phyloP scores from a whole-genome alignment of 2,888 invertebrate species.

The Sminthurinus aureus region DNA sequence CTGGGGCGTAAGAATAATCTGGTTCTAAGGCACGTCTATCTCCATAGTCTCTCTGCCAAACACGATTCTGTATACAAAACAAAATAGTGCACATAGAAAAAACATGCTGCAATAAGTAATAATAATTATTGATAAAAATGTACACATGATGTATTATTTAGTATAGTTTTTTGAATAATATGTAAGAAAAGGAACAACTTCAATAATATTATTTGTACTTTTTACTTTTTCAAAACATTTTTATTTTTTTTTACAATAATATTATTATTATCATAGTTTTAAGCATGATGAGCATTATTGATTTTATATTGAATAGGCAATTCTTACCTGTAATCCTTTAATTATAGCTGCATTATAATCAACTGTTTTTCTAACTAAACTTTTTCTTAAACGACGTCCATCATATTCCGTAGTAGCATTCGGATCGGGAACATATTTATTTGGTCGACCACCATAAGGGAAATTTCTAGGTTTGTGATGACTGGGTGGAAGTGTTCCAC shows the following conservation, averaged over 20 bases:
- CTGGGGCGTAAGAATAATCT: conserved; percentile 93
- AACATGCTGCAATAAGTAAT: conserved; percentile 16
- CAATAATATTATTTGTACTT: not conserved
- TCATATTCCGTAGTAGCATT: conserved; percentile 75
- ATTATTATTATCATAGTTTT: too few relatives aligned
- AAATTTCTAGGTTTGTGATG: conserved; percentile 61
- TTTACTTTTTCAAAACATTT: not conserved
- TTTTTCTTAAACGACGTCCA: conserved; percentile 93
- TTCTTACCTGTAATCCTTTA: conserved; percentile 85
- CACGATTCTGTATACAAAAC: conserved; percentile 72
- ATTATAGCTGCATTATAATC: conserved; percentile 97
- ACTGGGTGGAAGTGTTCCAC: conserved; percentile 18
- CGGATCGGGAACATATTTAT: conserved; percentile 20
- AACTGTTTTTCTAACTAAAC: conserved; percentile 96
- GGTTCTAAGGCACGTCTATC: conserved; percentile 91
- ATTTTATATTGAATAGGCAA: conserved; percentile 33
- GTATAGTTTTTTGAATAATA: not conserved
- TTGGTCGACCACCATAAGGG: conserved; percentile 45
- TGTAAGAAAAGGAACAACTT: not conserved
- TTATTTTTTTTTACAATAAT: conserved; percentile 23
- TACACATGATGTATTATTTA: not conserved
- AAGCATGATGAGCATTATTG: too few relatives aligned
- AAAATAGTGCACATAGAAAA: not conserved
- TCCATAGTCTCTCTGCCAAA: conserved; percentile 94
- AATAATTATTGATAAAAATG: not conserved